Evolutionary conservation across 2,888 invertebrate species (phyloP).

Genomic region (Cotesia congregata): DNA sequence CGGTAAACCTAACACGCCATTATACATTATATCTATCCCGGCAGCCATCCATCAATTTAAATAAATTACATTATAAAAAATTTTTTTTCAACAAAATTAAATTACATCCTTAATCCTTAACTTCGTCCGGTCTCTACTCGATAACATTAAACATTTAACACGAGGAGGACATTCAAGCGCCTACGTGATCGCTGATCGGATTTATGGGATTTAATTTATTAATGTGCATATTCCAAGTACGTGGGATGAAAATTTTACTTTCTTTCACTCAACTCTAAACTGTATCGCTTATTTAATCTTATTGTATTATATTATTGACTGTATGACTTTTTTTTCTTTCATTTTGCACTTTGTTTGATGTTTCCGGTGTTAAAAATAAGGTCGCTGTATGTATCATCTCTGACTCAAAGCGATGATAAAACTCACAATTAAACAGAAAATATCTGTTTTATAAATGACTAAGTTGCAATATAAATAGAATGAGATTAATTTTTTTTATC

Average conservation of each 20-base stretch:
- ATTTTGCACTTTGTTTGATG: background rate
- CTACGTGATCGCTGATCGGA: background rate
- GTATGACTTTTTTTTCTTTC: background rate
- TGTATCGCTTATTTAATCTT: background rate
- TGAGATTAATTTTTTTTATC: background rate
- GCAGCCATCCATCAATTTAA: background rate
- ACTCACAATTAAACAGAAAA: background rate
- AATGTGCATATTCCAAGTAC: background rate
- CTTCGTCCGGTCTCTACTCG: background rate
- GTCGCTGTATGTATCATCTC: background rate
- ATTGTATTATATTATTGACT: background rate
- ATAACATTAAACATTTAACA: background rate
- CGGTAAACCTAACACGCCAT: background rate
- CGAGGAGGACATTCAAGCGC: background rate
- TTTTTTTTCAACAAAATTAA: background rate
- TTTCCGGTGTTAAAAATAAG: background rate
- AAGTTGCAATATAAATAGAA: background rate
- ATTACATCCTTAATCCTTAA: background rate
- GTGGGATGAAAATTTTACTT: background rate
- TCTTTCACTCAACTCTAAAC: background rate
- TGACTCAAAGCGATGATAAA: background rate
- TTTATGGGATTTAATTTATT: slow-evolving; percentile 1
- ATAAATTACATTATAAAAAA: background rate
- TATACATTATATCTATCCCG: no score
- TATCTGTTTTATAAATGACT: background rate